Evolutionary conservation across 2,888 invertebrate genomes (phyloP), one percentile per base, ranked within the genome.

Genomic region (Rhaphigaster nebulosa): DNA sequence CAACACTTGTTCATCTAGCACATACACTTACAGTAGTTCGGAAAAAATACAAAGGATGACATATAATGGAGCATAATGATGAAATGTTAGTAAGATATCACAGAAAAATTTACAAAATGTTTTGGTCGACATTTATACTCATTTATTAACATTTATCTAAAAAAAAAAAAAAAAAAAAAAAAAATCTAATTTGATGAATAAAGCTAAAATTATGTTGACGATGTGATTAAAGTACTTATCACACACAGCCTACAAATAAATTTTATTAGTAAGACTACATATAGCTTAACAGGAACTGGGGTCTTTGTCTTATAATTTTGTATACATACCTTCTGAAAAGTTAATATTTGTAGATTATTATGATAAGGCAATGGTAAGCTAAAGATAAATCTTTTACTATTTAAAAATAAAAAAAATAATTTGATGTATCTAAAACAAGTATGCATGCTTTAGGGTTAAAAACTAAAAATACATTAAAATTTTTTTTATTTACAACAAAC

Each of bases 401-500:
- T 84, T 45, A 4, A 45, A 84, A 84, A 45, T n/a, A n/a, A n/a
- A n/a, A 23, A 88, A n/a, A 15, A 38, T 65, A 52, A 29, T 65
- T 88, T 50, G 34, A 88, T 80, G 54, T 84, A 80, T 90, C 76
- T 50, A 56, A 56, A 89, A 87, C 54, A 41, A 87, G 26, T 54
- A 54, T 88, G 60, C 41, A 54, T 88, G 65, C 56, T 60, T 45
- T 20, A 88, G n/a, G 60, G 54, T 88, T 88, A 60, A 29, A 8
- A 65, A 88, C 60, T 88, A 65, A 65, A 38, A 88, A 10, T 38
- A 88, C 38, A 56, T 41, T 45, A 20, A 34, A 70, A 34, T 34
- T 18, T 38, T 38, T 70, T 70, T 70, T 70, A 34, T 70, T 70
- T 20, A 70, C 70, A 70, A 20, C 38, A 65, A 65, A 70, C 18